These are phyloP conservation scores for Anthonomus grandis DNA, from an alignment of 1,140 invertebrate genomes.

Conservation along the genomic window DNA sequence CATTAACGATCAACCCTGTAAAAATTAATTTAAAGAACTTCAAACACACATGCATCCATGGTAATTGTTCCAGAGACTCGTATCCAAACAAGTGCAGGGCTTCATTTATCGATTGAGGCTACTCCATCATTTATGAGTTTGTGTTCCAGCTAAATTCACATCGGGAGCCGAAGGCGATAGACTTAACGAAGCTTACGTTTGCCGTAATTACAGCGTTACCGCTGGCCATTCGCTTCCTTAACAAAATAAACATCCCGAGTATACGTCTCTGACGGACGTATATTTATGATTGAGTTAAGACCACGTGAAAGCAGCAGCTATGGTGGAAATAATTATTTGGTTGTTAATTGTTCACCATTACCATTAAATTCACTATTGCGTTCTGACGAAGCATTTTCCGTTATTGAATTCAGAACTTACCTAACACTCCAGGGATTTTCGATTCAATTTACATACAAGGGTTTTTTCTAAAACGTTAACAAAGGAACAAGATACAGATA, in stretches of 20 bases:
- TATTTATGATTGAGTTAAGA: slow-evolving; percentile 21
- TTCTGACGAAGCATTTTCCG: not conserved
- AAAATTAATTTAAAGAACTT: no score
- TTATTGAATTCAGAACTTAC: no score
- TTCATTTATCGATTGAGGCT: no score
- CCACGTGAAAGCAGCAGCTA: slow-evolving; percentile 2
- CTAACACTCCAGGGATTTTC: no score
- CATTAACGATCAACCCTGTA: no score
- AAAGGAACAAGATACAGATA: no score
- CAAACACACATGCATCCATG: no score
- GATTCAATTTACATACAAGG: no score
- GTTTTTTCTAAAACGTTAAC: no score
- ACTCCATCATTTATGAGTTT: slow-evolving; percentile 14
- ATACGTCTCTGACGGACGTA: slow-evolving; percentile 18
- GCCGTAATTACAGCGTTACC: slow-evolving; percentile 36
- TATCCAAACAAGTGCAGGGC: no score
- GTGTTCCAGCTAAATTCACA: slow-evolving; percentile 8
- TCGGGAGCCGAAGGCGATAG: slow-evolving; percentile 28
- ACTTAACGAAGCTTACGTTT: slow-evolving; percentile 37
- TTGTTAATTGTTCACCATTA: not conserved
- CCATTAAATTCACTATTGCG: not conserved
- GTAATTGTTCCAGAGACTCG: no score
- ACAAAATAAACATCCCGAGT: slow-evolving; percentile 31
- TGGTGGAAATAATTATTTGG: no score
- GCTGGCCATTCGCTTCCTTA: slow-evolving; percentile 32